Conservation (phyloP, 2,113 vertebrate genomes). For the Epinephelus fuscoguttatus region DNA sequence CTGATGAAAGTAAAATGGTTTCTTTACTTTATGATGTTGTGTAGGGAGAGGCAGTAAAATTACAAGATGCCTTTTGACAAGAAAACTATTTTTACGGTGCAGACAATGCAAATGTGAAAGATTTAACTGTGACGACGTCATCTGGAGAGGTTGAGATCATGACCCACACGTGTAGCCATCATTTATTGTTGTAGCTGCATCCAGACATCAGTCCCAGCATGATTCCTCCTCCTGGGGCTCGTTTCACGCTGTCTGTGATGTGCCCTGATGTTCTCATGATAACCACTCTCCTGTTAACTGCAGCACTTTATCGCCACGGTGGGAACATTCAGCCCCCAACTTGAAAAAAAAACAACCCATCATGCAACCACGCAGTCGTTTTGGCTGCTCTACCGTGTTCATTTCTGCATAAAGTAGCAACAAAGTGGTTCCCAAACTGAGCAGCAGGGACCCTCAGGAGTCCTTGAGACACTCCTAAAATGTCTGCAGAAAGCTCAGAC, state of each 20-base stretch:
- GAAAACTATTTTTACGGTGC: conserved; percentile 20
- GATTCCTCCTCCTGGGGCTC: neutral
- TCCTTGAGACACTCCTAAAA: neutral
- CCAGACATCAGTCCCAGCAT: neutral
- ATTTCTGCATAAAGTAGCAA: neutral
- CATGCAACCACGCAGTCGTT: neutral
- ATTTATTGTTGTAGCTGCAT: neutral
- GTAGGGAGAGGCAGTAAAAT: neutral
- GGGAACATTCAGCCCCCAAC: neutral
- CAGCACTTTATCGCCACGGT: neutral
- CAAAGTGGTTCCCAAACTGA: neutral
- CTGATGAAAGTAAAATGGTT: conserved; percentile 11
- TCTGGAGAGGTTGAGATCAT: neutral
- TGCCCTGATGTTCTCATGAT: neutral
- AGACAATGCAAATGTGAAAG: neutral
- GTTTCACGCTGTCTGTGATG: neutral
- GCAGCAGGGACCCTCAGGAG: neutral
- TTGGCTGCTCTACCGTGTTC: neutral
- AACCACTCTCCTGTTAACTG: neutral
- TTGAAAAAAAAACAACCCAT: neutral
- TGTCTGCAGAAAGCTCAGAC: neutral
- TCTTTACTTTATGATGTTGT: conserved; percentile 21
- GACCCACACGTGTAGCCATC: neutral
- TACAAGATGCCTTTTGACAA: neutral
- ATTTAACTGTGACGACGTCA: neutral